Base-by-base conservation (phyloP, 2,797 vertebrate genomes). In the Danionella dracula region DNA sequence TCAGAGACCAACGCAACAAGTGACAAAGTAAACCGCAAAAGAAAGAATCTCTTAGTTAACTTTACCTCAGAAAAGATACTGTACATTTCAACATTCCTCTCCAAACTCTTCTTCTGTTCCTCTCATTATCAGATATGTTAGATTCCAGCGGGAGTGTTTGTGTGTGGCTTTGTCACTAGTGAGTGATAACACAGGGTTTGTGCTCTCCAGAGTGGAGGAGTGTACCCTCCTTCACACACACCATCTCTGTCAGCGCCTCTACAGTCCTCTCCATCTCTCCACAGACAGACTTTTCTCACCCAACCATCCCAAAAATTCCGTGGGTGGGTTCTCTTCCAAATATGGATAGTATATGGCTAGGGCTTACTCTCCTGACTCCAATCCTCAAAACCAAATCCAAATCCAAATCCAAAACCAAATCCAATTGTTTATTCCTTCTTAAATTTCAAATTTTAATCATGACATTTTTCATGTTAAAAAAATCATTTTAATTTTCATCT, bases 301-400 rank as follows among this genome's bases (percentile, higher is more conserved):
- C 50, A 78, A 67, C 72, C 66, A 81, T 82, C 78, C 58, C 63
- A 74, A 72, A 79, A 79, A 80, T 79, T 75, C 62, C 16, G 61
- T 61, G 35, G 77, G 83, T 79, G 71, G 77, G 78, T 81, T 83
- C 72, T 70, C 74, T 76, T 79, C 82, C 84, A 88, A 86, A 87
- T 85, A 87, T 80, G 85, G 85, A 20, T 59, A 79, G 73, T 77
- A 65, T 72, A 75, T 70, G 55, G 83, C n/a, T 27, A 3, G 23
- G 6, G 6, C 23, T 27, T 6, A 27, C 23, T 3, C 3, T 27
- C 23, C 23, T n/a, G n/a, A 27, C 23, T 27, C 23, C 6, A 27
- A 3, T 27, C 23, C 23, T 27, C 23, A 27, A 27, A 27, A 27
- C 6, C 23, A n/a, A n/a, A n/a, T n/a, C n/a, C n/a, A n/a, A n/a